Evolutionary conservation across 2,797 vertebrate species (phyloP).

Genomic region (Triplophysa bombifrons): DNA sequence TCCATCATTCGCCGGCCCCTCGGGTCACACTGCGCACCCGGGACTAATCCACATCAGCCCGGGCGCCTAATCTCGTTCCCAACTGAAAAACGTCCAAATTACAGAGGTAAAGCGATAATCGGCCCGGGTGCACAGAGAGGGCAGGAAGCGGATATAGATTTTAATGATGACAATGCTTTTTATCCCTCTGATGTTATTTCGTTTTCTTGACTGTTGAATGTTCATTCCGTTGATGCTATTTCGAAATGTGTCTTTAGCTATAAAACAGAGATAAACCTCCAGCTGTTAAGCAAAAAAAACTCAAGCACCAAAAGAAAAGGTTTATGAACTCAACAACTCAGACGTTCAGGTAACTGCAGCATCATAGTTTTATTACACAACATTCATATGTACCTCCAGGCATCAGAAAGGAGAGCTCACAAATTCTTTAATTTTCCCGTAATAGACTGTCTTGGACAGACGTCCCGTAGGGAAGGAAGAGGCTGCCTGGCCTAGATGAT

Average conservation of each 20-base stretch:
- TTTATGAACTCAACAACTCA: background rate
- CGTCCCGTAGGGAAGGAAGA: conserved; percentile 36
- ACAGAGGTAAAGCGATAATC: conserved; percentile 23
- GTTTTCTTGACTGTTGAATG: conserved; percentile 1
- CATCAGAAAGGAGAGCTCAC: conserved; percentile 35
- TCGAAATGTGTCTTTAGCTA: background rate
- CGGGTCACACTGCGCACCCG: conserved; percentile 1
- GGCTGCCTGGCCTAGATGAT: conserved; percentile 62
- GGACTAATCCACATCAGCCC: conserved; percentile 43
- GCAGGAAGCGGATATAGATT: conserved; percentile 41
- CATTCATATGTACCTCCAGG: conserved; percentile 37
- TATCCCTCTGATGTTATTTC: conserved; percentile 19
- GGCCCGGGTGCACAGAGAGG: conserved; percentile 37
- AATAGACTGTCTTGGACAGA: conserved; percentile 60
- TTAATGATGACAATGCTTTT: conserved; percentile 24
- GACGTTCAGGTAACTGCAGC: background rate
- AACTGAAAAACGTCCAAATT: conserved; percentile 44
- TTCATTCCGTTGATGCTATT: conserved; percentile 21
- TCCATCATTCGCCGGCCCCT: conserved; percentile 13
- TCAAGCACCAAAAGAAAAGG: background rate
- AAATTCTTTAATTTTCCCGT: conserved; percentile 55
- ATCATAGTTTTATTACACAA: conserved; percentile 38
- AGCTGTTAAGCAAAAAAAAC: background rate
- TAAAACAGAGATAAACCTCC: background rate
- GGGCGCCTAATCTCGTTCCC: conserved; percentile 45